A percentile compares a stretch with the other conserved stretches of the same genome.
phyloP scores from a whole-genome alignment of 2,888 invertebrate genomes.

The Dendrolimus pini region DNA sequence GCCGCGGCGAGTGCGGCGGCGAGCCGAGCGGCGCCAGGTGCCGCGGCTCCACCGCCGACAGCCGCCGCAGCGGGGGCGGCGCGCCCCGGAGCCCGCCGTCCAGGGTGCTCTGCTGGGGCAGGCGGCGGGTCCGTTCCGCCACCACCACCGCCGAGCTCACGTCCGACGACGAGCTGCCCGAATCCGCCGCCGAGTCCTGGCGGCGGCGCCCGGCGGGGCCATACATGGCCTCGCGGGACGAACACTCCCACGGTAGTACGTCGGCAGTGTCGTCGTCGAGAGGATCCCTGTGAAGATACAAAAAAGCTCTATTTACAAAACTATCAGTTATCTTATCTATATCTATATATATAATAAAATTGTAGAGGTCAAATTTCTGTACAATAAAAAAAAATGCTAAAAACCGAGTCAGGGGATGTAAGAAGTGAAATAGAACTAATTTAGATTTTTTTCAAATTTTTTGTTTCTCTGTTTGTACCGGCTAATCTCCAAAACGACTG shows the following conservation, averaged over 20 bases:
- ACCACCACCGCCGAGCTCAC: conserved; percentile 77
- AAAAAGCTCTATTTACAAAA: too few relatives aligned
- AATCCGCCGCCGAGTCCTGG: conserved; percentile 82
- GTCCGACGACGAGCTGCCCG: conserved; percentile 86
- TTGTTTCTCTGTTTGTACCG: too few relatives aligned
- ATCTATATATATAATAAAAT: too few relatives aligned
- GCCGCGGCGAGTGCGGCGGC: conserved; percentile 58
- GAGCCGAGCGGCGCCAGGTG: conserved; percentile 74
- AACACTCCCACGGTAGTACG: conserved; percentile 52
- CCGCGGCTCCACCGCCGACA: conserved; percentile 74
- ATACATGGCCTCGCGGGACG: conserved; percentile 44
- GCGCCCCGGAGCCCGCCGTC: conserved; percentile 78
- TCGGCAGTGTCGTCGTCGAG: conserved; percentile 55
- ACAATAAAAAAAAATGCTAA: too few relatives aligned
- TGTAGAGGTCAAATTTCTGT: too few relatives aligned
- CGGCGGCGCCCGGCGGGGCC: conserved; percentile 55
- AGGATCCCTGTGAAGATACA: conserved; percentile 41
- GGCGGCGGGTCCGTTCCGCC: conserved; percentile 78
- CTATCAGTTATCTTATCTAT: neutral
- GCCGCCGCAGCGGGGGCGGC: conserved; percentile 56
- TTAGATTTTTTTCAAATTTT: too few relatives aligned
- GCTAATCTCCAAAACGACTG: too few relatives aligned
- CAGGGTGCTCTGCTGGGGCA: conserved; percentile 81
- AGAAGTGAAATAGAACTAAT: too few relatives aligned
- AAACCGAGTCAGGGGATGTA: too few relatives aligned